A percentile compares a stretch with the other conserved stretches of the same genome.
Conservation (phyloP, 2,797 vertebrate genomes). For the Spondyliosoma cantharus region DNA sequence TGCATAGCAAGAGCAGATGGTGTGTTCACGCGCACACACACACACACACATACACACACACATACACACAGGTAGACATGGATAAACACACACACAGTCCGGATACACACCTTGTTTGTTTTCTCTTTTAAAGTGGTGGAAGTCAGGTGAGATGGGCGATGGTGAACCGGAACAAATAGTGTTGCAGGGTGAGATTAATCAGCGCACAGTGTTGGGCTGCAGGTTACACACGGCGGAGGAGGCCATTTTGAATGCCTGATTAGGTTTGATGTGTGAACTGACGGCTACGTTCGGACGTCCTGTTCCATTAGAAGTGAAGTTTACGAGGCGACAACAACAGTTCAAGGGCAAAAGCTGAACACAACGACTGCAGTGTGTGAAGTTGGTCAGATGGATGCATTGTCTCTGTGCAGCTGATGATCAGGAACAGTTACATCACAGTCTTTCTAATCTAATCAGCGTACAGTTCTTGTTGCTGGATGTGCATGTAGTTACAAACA, state of each 20-base stretch:
- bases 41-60: conserved; percentile 24
- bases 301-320: conserved; percentile 45
- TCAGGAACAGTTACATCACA: not conserved
- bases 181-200: conserved; percentile 54
- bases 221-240: conserved; percentile 27
- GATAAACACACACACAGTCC: conserved; percentile 18
- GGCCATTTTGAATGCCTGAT: conserved; percentile 62
- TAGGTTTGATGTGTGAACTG: conserved; percentile 56
- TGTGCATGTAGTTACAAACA: not conserved
- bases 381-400: conserved; percentile 13
- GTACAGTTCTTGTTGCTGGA: not conserved
- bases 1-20: conserved; percentile 68
- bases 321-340: conserved; percentile 6
- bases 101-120: conserved; percentile 47
- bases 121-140: conserved; percentile 45
- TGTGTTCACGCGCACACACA: conserved; percentile 21
- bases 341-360: conserved; percentile 28
- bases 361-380: not conserved
- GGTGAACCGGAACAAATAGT: conserved; percentile 53
- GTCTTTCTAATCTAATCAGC: not conserved
- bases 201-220: conserved; percentile 47
- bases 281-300: conserved; percentile 39
- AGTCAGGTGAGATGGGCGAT: conserved; percentile 29
- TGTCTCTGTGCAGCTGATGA: conserved; percentile 24
- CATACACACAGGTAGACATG: conserved; percentile 14